Conservation (phyloP, 2,113 vertebrate genomes). For the Brevimyrus niger region DNA sequence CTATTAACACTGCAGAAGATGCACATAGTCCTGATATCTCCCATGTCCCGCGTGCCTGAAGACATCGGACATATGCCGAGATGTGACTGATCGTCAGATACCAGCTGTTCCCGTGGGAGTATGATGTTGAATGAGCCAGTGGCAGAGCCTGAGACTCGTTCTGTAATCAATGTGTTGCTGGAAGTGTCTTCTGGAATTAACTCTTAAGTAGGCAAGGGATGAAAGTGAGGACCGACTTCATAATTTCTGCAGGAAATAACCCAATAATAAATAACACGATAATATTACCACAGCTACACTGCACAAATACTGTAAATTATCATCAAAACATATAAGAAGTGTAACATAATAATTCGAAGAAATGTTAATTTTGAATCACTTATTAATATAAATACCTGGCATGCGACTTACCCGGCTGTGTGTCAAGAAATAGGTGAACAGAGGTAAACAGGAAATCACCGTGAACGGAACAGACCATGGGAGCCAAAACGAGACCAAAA, state of each 20-base stretch:
- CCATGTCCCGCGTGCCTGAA: background rate
- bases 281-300: background rate
- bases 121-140: background rate
- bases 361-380: background rate
- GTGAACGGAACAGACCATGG: background rate
- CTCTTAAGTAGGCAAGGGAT: background rate
- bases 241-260: background rate
- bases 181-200: background rate
- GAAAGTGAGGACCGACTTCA: background rate
- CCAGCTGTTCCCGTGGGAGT: background rate
- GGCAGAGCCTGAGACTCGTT: constrained; percentile 28
- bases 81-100: background rate
- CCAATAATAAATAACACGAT: background rate
- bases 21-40: background rate
- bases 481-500: background rate
- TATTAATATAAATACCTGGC: background rate
- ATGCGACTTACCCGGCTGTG: background rate
- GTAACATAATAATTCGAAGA: background rate
- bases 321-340: background rate
- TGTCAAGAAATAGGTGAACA: background rate
- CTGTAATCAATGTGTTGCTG: background rate
- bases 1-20: background rate
- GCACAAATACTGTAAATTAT: background rate
- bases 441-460: background rate
- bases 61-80: background rate